Percentiles rank a stretch among this genome's conserved stretches.
Evolutionary conservation across 2,113 vertebrate genomes (phyloP).

Genomic region (Epinephelus fuscoguttatus): DNA sequence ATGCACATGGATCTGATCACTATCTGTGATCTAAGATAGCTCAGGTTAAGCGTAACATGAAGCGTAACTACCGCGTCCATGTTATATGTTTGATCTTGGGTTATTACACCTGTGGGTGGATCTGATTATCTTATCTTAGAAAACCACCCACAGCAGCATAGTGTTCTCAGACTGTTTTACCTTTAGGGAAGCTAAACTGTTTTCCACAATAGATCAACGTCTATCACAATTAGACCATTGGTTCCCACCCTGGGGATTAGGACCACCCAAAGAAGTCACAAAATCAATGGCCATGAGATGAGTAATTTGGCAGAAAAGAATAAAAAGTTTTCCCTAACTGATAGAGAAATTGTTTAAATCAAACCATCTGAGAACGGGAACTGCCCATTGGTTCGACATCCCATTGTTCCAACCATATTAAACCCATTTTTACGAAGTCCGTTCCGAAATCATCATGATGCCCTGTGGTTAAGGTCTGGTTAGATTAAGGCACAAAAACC

Average conservation of each 20-base stretch:
- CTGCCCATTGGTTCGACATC: no score
- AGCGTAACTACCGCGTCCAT: constrained; percentile 15
- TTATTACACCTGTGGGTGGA: constrained; percentile 48
- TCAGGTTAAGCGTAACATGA: constrained; percentile 14
- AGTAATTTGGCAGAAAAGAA: background rate
- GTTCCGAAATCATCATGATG: no score
- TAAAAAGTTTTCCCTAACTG: no score
- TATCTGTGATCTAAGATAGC: constrained; percentile 28
- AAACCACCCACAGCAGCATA: constrained; percentile 29
- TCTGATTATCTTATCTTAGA: constrained; percentile 43
- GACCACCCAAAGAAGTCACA: background rate
- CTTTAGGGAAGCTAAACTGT: background rate
- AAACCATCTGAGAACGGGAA: no score
- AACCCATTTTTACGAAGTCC: no score
- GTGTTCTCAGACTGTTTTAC: background rate
- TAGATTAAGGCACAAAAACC: no score
- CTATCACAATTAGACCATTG: background rate
- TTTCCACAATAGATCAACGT: background rate
- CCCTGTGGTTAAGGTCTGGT: no score
- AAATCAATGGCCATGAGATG: background rate
- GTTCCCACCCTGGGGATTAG: background rate
- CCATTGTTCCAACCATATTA: no score
- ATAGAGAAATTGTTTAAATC: no score
- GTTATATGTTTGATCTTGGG: constrained; percentile 39
- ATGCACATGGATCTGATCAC: constrained; percentile 33